Evolutionary conservation across 2,113 vertebrate species (phyloP).

Genomic region (Salvelinus fontinalis): DNA sequence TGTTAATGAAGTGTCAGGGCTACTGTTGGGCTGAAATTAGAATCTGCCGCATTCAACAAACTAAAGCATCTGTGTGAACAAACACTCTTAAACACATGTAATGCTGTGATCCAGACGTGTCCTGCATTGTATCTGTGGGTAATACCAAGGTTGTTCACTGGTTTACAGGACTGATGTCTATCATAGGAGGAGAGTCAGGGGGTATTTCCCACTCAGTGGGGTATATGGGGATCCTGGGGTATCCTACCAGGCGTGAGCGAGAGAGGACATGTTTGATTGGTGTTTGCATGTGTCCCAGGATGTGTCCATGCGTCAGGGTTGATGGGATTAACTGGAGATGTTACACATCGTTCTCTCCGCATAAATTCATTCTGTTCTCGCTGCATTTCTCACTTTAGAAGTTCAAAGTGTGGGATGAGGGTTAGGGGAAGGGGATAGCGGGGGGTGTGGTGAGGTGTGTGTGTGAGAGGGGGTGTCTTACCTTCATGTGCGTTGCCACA

Average conservation of each 20-base stretch:
- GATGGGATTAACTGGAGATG: conserved; percentile 54
- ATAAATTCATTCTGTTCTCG: conserved; percentile 38
- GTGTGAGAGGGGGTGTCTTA: background rate
- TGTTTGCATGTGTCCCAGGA: conserved; percentile 51
- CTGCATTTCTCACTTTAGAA: conserved; percentile 58
- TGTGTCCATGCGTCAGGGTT: conserved; percentile 28
- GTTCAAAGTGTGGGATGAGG: conserved; percentile 63
- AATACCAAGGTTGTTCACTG: background rate
- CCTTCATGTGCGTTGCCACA: background rate
- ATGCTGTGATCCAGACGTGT: background rate
- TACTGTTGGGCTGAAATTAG: too few relatives aligned
- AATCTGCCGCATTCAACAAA: background rate
- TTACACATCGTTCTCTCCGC: conserved; percentile 55
- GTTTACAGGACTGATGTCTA: background rate
- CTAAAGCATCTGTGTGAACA: background rate
- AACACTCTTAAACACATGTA: background rate
- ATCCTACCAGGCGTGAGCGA: conserved; percentile 31
- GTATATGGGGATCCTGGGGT: conserved; percentile 6
- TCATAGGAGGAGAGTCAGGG: background rate
- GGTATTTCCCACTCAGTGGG: conserved; percentile 4
- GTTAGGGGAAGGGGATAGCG: conserved; percentile 12
- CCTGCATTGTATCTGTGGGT: background rate
- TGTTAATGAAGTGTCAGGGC: too few relatives aligned
- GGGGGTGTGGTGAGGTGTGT: conserved; percentile 22
- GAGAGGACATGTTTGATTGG: conserved; percentile 36